Evolutionary conservation across 1,140 invertebrate genomes (phyloP), one percentile per base, ranked within the genome.

Genomic region (Anagrus nilaparvatae): DNA sequence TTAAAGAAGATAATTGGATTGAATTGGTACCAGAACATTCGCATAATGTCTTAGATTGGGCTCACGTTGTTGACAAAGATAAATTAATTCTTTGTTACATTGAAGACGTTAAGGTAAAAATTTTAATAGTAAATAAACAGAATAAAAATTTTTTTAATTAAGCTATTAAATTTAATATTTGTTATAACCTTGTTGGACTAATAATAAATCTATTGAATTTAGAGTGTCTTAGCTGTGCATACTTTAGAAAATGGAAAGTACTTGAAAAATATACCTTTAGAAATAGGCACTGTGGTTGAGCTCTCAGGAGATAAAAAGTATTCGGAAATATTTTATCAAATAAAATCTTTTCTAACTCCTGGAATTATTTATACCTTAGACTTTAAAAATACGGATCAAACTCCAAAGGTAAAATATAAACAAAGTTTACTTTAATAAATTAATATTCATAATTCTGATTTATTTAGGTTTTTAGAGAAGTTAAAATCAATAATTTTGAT

Each of bases 291-390:
- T 3, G 74, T 98, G 23, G 76, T 76, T 19, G 82, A 82, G 1
- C 84, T 88, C 54, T 86, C 84, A 5, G 92, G 89, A 5, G 80
- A 89, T 54, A 85, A 82, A 55, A 78, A 86, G 48, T 79, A 91
- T 52, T 77, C 75, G 0, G 89, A 97, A 72, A 81, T 96, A 46
- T 99, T 97, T 67, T 97, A 88, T 62, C 77, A 84, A 50, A 95
- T 97, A 60, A 82, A 83, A 30, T 97, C 93, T 0, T 97, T 97
- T 65, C 73, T 97, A 14, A 87, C 82, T 30, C 95, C 96, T 13
- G 82, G 81, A 40, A 78, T 84, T 42, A 94, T 97, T 57, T 97
- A 93, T 62, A 79, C 77, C 32, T 84, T 84, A 49, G 86, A 95
- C 69, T 76, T 97, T 12, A 73, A 75, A 38, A 67, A 75, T 10